Conservation (phyloP, 2,888 invertebrate species). For the Hartigia nigra region DNA sequence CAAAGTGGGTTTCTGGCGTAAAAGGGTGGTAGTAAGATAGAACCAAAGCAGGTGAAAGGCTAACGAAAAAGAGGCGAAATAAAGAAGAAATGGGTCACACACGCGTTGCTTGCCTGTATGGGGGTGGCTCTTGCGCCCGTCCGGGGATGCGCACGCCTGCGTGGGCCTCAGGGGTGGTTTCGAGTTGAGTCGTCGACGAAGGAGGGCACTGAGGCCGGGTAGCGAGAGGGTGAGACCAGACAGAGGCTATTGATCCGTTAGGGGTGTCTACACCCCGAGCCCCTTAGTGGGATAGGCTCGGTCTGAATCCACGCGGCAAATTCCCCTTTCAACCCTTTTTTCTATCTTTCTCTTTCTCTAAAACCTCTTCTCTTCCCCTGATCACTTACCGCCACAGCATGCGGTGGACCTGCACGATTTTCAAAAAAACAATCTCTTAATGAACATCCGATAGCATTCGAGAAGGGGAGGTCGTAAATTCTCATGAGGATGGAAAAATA, state of each 20-base stretch:
- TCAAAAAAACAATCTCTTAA: too few species aligned
- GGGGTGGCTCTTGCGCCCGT: neutral
- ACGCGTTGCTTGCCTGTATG: slow-evolving; percentile 1
- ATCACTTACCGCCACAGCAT: too few species aligned
- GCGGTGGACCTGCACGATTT: too few species aligned
- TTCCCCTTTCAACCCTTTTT: neutral
- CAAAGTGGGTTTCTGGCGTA: slow-evolving; percentile 51
- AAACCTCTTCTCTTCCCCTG: too few species aligned
- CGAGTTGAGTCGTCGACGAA: slow-evolving; percentile 55
- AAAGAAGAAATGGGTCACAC: slow-evolving; percentile 45
- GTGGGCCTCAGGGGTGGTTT: slow-evolving; percentile 34
- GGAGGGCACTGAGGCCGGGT: slow-evolving; percentile 58
- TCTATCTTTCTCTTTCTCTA: neutral
- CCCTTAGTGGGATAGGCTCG: slow-evolving; percentile 62
- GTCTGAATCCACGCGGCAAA: slow-evolving; percentile 46
- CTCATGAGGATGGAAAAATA: too few species aligned
- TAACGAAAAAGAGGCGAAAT: slow-evolving; percentile 18
- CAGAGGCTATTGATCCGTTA: slow-evolving; percentile 63
- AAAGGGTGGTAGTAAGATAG: slow-evolving; percentile 45
- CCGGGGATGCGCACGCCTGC: neutral
- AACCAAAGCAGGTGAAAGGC: slow-evolving; percentile 45
- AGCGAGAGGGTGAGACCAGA: slow-evolving; percentile 62
- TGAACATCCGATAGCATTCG: too few species aligned
- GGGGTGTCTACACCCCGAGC: slow-evolving; percentile 53
- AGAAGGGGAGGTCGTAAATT: too few species aligned